These are phyloP conservation scores for Zophobas atratus DNA, from an alignment of 1,140 invertebrate genomes.

Conservation along the genomic window DNA sequence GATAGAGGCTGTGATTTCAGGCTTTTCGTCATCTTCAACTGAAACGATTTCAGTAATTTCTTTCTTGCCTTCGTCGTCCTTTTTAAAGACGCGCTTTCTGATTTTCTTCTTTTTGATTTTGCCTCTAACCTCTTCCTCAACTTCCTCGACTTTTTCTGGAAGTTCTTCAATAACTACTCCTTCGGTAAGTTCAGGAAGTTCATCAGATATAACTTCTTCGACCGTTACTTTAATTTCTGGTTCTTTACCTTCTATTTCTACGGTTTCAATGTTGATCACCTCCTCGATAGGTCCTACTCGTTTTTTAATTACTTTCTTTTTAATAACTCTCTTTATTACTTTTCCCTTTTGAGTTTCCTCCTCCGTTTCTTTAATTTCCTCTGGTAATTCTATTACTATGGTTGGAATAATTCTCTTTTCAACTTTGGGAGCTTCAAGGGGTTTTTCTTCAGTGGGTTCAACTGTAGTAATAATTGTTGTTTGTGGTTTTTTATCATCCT, in stretches of 20 bases:
- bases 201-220: conserved; percentile 38
- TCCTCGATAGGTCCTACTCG: conserved; percentile 64
- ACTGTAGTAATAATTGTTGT: conserved; percentile 58
- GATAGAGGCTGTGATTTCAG: conserved; percentile 8
- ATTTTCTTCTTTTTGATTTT: conserved; percentile 53
- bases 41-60: conserved; percentile 42
- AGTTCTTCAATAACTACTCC: conserved; percentile 61
- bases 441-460: conserved; percentile 48
- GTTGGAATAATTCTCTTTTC: conserved; percentile 50
- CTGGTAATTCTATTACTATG: conserved; percentile 64
- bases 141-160: conserved; percentile 59
- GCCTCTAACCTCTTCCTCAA: conserved; percentile 51
- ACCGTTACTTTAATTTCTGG: conserved; percentile 65
- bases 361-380: conserved; percentile 62
- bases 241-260: conserved; percentile 64
- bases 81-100: conserved; percentile 65
- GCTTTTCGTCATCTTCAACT: conserved; percentile 39
- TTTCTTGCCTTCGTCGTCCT: conserved; percentile 56
- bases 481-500: conserved; percentile 63
- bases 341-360: conserved; percentile 62
- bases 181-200: conserved; percentile 43
- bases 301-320: conserved; percentile 65
- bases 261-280: conserved; percentile 60
- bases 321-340: conserved; percentile 64
- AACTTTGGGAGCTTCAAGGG: conserved; percentile 35